phyloP scores from a whole-genome alignment of 2,113 vertebrate genomes.

The Crotophaga sulcirostris region DNA sequence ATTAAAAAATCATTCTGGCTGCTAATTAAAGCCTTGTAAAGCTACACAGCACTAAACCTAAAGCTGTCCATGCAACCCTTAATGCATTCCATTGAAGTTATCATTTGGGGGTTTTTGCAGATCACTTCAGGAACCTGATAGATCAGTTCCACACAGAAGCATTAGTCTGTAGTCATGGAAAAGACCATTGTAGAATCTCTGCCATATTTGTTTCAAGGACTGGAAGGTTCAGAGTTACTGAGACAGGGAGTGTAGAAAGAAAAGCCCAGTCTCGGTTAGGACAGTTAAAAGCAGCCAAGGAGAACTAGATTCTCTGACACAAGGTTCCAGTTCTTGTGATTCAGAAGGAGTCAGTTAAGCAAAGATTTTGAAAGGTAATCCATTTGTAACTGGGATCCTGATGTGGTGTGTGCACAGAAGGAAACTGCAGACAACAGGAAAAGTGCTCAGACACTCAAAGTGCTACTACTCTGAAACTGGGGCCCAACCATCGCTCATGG shows the following conservation, averaged over 20 bases:
- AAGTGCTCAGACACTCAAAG: neutral
- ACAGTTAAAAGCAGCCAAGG: neutral
- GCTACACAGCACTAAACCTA: neutral
- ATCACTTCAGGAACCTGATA: neutral
- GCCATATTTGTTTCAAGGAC: neutral
- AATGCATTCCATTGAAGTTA: neutral
- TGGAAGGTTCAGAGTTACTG: neutral
- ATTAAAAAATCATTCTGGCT: neutral
- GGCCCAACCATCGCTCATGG: accelerated
- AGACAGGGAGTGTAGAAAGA: neutral
- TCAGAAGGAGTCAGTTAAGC: neutral
- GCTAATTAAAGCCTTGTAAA: neutral
- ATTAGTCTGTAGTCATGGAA: neutral
- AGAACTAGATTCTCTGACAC: neutral
- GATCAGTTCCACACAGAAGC: neutral
- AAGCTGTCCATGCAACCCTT: neutral
- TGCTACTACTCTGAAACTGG: neutral
- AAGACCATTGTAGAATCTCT: neutral
- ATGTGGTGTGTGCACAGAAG: neutral
- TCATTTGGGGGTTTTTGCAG: accelerated
- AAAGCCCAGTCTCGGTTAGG: neutral
- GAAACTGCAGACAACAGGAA: neutral
- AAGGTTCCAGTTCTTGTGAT: neutral
- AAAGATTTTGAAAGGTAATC: neutral
- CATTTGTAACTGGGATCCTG: neutral